Evolutionary conservation across 2,888 invertebrate genomes (phyloP).

Genomic region (Tenthredo amoena): DNA sequence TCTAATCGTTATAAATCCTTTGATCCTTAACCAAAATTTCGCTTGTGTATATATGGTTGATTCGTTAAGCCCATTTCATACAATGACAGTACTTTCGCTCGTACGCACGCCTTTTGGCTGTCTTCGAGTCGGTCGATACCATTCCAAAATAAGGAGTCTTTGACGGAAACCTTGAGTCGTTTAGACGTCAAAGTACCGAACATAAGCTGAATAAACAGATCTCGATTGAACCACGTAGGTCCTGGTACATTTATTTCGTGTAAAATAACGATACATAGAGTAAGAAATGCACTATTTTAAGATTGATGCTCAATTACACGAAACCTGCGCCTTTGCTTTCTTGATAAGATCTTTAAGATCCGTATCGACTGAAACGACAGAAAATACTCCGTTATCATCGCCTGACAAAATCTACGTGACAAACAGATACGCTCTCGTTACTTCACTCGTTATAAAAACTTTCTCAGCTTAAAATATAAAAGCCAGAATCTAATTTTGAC

Average conservation of each 20-base stretch:
- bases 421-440: neutral
- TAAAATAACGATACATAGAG: neutral
- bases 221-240: neutral
- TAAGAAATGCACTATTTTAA: neutral
- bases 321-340: neutral
- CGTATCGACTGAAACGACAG: neutral
- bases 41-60: neutral
- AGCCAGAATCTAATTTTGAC: neutral
- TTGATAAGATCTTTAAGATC: neutral
- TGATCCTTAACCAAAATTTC: neutral
- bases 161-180: neutral
- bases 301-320: neutral
- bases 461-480: neutral
- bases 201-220: neutral
- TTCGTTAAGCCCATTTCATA: neutral
- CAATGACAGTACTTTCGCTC: neutral
- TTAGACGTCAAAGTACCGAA: neutral
- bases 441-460: neutral
- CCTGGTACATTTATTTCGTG: neutral
- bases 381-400: neutral
- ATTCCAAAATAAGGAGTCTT: neutral
- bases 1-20: neutral
- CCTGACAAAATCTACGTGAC: neutral
- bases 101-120: neutral
- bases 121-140: neutral